These are phyloP conservation scores for Pseudomyrmex sp. DNA, from an alignment of 1,140 invertebrate genomes.

Conservation along the genomic window DNA sequence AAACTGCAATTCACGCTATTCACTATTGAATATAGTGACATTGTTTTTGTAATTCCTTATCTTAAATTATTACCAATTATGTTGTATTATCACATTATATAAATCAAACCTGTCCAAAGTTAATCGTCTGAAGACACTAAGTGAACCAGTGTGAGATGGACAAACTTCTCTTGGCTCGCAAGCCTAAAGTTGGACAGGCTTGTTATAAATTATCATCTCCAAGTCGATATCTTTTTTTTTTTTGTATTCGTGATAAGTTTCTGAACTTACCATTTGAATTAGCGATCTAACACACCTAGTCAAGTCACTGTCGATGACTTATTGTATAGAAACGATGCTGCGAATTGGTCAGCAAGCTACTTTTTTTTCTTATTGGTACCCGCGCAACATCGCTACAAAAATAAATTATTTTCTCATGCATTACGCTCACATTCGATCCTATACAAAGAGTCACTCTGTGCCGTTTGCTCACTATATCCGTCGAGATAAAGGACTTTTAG, in stretches of 20 bases:
- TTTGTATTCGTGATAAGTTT: constrained; percentile 23
- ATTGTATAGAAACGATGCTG: constrained; percentile 31
- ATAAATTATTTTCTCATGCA: constrained; percentile 45
- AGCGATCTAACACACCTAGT: constrained; percentile 14
- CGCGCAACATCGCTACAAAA: constrained; percentile 51
- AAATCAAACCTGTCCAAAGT: too few relatives aligned
- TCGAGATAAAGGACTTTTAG: constrained; percentile 9
- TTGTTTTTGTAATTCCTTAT: too few relatives aligned
- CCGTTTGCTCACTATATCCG: background rate
- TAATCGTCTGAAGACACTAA: too few relatives aligned
- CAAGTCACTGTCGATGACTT: constrained; percentile 1
- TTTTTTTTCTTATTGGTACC: constrained; percentile 35
- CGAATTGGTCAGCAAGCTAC: constrained; percentile 36
- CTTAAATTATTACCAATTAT: too few relatives aligned
- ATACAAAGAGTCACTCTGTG: constrained; percentile 16
- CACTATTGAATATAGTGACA: constrained; percentile 19
- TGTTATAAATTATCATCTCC: constrained; percentile 25
- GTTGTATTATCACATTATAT: too few relatives aligned
- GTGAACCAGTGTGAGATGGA: too few relatives aligned
- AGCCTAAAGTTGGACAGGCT: constrained; percentile 2
- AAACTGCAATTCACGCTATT: background rate
- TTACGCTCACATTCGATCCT: constrained; percentile 14
- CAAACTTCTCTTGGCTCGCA: background rate
- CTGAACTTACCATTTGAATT: constrained; percentile 9
- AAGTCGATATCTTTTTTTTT: background rate